phyloP scores from a whole-genome alignment of 2,113 vertebrate genomes.

The Mustela lutreola region DNA sequence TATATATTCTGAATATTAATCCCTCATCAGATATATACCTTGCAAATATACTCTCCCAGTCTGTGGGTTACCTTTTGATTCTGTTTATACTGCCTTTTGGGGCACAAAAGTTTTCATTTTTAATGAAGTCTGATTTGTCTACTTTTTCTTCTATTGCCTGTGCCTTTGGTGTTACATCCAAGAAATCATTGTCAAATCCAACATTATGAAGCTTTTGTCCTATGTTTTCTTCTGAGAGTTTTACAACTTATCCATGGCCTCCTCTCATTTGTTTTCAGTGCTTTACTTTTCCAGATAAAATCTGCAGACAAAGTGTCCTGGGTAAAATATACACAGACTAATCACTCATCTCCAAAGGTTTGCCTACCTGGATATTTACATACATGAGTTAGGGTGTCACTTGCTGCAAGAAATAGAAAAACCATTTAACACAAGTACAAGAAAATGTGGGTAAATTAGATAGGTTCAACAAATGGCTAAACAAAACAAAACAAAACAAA shows the following conservation, averaged over 20 bases:
- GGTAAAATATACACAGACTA: neutral
- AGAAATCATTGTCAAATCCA: conserved; percentile 27
- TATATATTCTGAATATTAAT: neutral
- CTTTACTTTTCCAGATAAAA: conserved; percentile 21
- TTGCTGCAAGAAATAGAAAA: neutral
- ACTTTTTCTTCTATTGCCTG: neutral
- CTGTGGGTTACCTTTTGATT: neutral
- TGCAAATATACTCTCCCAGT: conserved; percentile 10
- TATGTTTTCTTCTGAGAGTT: neutral
- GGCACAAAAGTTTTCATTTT: neutral
- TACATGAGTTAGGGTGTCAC: neutral
- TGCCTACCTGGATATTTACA: too few species aligned
- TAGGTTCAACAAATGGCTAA: neutral
- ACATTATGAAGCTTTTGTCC: neutral
- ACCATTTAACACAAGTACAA: neutral
- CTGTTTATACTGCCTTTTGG: neutral
- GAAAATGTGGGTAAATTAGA: neutral
- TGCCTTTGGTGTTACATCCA: neutral
- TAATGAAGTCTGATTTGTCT: neutral
- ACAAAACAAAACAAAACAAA: neutral
- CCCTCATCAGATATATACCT: neutral
- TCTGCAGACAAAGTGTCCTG: neutral
- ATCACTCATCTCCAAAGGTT: neutral
- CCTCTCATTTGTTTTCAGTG: neutral
- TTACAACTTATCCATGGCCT: neutral